phyloP scores from a whole-genome alignment of 2,888 invertebrate species.

The Nephrotoma flavescens region DNA sequence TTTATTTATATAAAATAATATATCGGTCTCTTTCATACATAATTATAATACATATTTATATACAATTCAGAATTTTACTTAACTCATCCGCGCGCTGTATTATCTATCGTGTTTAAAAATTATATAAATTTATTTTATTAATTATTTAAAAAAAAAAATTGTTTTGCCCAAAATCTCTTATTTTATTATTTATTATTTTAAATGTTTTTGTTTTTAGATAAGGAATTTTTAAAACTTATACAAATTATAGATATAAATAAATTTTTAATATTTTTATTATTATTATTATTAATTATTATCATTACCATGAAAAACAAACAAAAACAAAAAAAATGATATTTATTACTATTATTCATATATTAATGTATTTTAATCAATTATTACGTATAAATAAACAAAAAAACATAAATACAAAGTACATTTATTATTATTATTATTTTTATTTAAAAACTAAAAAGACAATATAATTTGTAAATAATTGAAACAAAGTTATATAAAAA shows the following conservation, averaged over 20 bases:
- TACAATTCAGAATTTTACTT: background rate
- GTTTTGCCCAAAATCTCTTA: background rate
- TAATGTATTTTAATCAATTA: background rate
- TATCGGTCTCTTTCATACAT: background rate
- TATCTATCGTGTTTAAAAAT: background rate
- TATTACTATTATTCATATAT: background rate
- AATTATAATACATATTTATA: background rate
- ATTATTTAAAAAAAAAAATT: background rate
- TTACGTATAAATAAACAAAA: background rate
- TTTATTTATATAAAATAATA: background rate
- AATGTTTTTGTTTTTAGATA: background rate
- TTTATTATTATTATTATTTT: background rate
- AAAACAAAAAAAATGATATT: background rate
- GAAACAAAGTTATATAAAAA: background rate
- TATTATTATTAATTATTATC: background rate
- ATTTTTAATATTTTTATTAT: background rate
- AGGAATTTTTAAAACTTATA: background rate
- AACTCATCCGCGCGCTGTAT: background rate
- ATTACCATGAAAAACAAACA: background rate
- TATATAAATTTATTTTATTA: background rate
- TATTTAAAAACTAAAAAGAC: background rate
- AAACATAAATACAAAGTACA: background rate
- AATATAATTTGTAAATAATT: background rate
- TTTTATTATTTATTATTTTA: background rate
- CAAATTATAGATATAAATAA: background rate